phyloP scores from a whole-genome alignment of 2,113 vertebrate species.

The Mormyrus lacerda region DNA sequence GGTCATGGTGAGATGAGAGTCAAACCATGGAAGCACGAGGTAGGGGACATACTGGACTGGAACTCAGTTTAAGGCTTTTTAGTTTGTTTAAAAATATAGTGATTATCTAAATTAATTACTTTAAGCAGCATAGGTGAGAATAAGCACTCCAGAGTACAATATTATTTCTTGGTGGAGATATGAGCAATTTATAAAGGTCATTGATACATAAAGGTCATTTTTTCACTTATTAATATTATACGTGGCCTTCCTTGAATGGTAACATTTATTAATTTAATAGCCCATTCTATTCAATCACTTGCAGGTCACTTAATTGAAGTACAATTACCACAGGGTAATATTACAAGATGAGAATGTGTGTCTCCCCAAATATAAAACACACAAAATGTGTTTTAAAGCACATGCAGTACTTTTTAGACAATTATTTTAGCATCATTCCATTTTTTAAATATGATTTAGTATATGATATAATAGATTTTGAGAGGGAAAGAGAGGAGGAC shows the following conservation, averaged over 20 bases:
- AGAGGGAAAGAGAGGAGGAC: background rate
- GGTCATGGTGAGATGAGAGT: background rate
- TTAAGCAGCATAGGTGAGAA: background rate
- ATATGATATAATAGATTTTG: background rate
- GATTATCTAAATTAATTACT: background rate
- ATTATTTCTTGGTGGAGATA: background rate
- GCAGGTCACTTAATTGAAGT: background rate
- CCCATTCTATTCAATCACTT: background rate
- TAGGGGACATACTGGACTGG: background rate
- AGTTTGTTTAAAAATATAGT: background rate
- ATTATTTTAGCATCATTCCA: background rate
- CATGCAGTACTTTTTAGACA: background rate
- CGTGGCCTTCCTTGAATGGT: background rate
- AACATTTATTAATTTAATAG: background rate
- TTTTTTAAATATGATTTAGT: background rate
- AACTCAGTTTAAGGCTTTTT: background rate
- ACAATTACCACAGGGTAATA: background rate
- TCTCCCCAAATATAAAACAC: background rate
- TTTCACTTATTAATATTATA: background rate
- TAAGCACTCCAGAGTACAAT: background rate
- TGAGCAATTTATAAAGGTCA: background rate
- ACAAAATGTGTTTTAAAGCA: background rate
- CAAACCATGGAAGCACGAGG: background rate
- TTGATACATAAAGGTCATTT: conserved; percentile 1
- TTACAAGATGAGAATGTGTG: background rate